Base-by-base conservation (phyloP, 2,888 invertebrate species). In the Anarsia innoxiella region DNA sequence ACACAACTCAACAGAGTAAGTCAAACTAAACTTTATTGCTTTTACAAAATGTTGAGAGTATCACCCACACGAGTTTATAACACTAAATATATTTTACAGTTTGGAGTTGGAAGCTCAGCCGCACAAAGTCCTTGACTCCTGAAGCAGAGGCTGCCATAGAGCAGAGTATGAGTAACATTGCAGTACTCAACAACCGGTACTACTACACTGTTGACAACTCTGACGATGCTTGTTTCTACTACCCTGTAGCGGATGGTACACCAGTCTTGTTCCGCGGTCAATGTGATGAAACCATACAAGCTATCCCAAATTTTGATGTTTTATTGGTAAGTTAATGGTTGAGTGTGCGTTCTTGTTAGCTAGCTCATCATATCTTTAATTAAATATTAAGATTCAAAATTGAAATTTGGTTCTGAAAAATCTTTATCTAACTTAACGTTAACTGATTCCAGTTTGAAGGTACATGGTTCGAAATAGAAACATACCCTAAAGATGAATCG, bases 1-100 rank as follows among this genome's bases (percentile, higher is more conserved):
- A 64, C 6, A 49, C 82, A 26, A 44, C 53, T 37, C 78, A 78
- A 49, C 59, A 68, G 52, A 64, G 86, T 86, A 55, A 51, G 14
- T 68, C 2, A n/a, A n/a, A n/a, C n/a, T n/a, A n/a, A n/a, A n/a
- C n/a, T n/a, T n/a, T n/a, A n/a, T n/a, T n/a, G 8, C 15, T 15
- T 8, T 8, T 4, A 23, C 9, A 10, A 4, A 25, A 9, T 25
- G n/a, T n/a, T n/a, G n/a, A n/a, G n/a, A n/a, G n/a, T n/a, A n/a
- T n/a, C n/a, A n/a, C n/a, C n/a, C n/a, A n/a, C n/a, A n/a, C n/a
- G n/a, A n/a, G n/a, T n/a, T n/a, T n/a, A n/a, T n/a, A n/a, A n/a
- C n/a, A 25, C 15, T 5, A 10, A 30, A 1, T 6, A 9, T 12
- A 5, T 25, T 12, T 57, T 45, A 12, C 41, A 75, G 74, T 74